These are phyloP conservation scores for Furcula furcula DNA, from an alignment of 2,888 invertebrate genomes.

Conservation along the genomic window DNA sequence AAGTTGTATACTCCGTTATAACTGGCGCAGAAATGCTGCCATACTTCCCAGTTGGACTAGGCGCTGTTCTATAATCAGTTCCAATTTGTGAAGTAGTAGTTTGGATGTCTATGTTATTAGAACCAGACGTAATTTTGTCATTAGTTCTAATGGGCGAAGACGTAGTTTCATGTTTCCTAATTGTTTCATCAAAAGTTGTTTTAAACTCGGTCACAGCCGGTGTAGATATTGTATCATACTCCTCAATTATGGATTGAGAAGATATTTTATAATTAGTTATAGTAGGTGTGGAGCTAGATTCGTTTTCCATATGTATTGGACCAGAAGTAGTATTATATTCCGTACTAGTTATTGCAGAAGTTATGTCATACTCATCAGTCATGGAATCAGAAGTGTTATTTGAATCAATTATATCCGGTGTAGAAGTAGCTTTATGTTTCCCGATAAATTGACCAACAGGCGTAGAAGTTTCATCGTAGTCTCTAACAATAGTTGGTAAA, in stretches of 20 bases:
- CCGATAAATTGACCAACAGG: too few species aligned
- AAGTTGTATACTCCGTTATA: not conserved
- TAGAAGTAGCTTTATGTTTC: not conserved
- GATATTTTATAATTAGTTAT: too few species aligned
- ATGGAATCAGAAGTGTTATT: too few species aligned
- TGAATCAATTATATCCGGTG: too few species aligned
- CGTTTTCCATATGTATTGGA: too few species aligned
- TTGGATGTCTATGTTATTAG: slow-evolving; percentile 2
- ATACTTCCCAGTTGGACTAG: not conserved
- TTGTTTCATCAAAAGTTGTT: not conserved
- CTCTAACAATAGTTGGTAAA: too few species aligned
- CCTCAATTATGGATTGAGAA: too few species aligned
- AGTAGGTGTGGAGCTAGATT: too few species aligned
- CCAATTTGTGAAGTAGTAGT: slow-evolving; percentile 1
- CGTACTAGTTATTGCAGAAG: not conserved
- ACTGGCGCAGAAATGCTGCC: slow-evolving; percentile 4
- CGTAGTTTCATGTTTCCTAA: not conserved
- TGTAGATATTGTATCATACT: too few species aligned
- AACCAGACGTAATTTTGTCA: not conserved
- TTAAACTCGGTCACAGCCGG: too few species aligned
- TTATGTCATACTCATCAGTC: not conserved
- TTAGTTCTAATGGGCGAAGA: not conserved
- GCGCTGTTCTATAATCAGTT: slow-evolving; percentile 3
- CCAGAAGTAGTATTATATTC: too few species aligned
- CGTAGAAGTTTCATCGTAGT: too few species aligned